Evolutionary conservation across 1,140 invertebrate species (phyloP).

Genomic region (Drosophila triauraria): DNA sequence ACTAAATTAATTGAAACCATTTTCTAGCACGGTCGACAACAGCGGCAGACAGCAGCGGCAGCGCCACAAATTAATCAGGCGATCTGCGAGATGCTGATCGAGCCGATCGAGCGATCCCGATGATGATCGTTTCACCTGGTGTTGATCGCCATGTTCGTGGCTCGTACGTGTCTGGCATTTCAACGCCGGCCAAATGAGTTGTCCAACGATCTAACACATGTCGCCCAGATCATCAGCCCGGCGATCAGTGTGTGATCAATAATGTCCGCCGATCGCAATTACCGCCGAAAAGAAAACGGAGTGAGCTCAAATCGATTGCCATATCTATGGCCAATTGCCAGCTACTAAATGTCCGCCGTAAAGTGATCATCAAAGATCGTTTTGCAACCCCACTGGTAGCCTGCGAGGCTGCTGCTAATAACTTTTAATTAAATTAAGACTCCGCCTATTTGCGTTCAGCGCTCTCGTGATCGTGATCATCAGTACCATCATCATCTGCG

Average conservation of each 20-base stretch:
- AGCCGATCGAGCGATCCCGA: slow-evolving; percentile 39
- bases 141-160: slow-evolving; percentile 78
- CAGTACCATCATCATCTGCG: slow-evolving; percentile 52
- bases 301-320: slow-evolving; percentile 2
- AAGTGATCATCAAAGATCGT: slow-evolving; percentile 57
- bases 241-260: slow-evolving; percentile 36
- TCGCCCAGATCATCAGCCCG: slow-evolving; percentile 68
- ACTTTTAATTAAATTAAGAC: slow-evolving; percentile 82
- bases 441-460: slow-evolving; percentile 77
- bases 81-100: slow-evolving; percentile 40
- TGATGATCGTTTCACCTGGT: slow-evolving; percentile 60
- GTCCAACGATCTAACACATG: slow-evolving; percentile 74
- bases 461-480: slow-evolving; percentile 63
- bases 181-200: slow-evolving; percentile 67
- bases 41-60: slow-evolving; percentile 26
- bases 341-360: slow-evolving; percentile 52
- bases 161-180: slow-evolving; percentile 76
- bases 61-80: slow-evolving; percentile 72
- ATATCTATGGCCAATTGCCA: slow-evolving; percentile 65
- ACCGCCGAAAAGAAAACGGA: slow-evolving; percentile 14
- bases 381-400: slow-evolving; percentile 21
- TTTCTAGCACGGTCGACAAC: slow-evolving; percentile 73
- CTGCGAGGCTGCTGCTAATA: slow-evolving; percentile 61
- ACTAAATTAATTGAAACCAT: slow-evolving; percentile 83
- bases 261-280: slow-evolving; percentile 39